Percentiles rank a stretch among this genome's conserved stretches.
Conservation (phyloP, 2,113 vertebrate genomes). For the Ochotona curzoniae region DNA sequence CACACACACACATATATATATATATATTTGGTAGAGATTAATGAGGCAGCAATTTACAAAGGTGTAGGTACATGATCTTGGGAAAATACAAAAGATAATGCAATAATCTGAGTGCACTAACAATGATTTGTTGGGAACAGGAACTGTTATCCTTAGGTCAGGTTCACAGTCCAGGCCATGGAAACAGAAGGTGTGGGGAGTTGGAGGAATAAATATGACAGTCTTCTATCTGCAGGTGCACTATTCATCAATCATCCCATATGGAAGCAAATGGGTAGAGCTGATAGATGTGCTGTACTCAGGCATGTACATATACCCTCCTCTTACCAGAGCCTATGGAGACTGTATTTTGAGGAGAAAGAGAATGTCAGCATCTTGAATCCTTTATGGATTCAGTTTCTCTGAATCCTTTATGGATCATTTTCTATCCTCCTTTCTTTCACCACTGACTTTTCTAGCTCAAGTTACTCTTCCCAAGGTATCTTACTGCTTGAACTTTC, state of each 20-base stretch:
- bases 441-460: background rate
- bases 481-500: background rate
- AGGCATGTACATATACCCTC: no score
- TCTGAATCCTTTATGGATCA: background rate
- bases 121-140: background rate
- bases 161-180: background rate
- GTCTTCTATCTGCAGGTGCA: background rate
- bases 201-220: background rate
- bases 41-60: constrained; percentile 47
- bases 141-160: background rate
- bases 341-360: background rate
- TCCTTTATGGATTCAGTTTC: background rate
- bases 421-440: background rate
- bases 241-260: background rate
- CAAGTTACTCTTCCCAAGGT: background rate
- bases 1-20: no score
- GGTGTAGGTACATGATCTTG: background rate
- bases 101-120: background rate
- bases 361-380: background rate
- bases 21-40: background rate
- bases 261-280: background rate
- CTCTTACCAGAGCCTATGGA: background rate
- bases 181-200: background rate
- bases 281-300: no score
- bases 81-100: background rate